Percentiles rank a stretch among this genome's conserved stretches.
phyloP scores from a whole-genome alignment of 2,113 vertebrate species.

The Entomyzon cyanotis region DNA sequence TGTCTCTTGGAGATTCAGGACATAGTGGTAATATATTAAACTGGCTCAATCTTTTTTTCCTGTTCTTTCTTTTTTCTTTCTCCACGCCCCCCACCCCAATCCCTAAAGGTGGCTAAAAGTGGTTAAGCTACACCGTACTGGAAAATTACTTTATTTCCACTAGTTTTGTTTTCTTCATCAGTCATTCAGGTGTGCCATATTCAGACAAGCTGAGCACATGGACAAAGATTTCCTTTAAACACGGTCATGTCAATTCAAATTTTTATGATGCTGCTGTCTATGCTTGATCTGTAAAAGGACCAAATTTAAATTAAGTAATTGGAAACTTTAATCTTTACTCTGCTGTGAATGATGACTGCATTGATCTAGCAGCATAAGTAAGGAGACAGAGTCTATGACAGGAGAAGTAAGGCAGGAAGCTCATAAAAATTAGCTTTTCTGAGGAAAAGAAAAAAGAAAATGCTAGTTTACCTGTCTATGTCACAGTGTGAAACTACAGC shows the following conservation, averaged over 20 bases:
- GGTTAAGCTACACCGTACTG: neutral
- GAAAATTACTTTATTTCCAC: neutral
- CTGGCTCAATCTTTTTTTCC: neutral
- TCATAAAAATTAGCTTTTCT: neutral
- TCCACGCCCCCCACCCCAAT: no score
- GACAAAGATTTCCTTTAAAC: neutral
- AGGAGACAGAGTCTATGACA: neutral
- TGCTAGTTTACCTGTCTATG: neutral
- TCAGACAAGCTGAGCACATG: neutral
- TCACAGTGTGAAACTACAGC: neutral
- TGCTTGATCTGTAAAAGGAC: neutral
- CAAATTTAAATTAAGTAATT: neutral
- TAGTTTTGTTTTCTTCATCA: neutral
- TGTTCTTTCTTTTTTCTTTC: neutral
- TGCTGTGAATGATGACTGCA: neutral
- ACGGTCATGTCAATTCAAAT: neutral
- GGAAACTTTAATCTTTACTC: neutral
- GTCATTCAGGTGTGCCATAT: neutral
- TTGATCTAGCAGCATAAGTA: neutral
- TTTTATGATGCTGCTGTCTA: neutral
- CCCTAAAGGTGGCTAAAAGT: neutral
- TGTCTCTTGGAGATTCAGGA: neutral
- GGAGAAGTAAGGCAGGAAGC: neutral
- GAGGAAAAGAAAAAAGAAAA: no score
- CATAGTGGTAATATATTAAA: neutral